These are phyloP conservation scores for Crossaster papposus DNA, from an alignment of 53 echinoderm and acorn worm genomes.

Conservation along the genomic window DNA sequence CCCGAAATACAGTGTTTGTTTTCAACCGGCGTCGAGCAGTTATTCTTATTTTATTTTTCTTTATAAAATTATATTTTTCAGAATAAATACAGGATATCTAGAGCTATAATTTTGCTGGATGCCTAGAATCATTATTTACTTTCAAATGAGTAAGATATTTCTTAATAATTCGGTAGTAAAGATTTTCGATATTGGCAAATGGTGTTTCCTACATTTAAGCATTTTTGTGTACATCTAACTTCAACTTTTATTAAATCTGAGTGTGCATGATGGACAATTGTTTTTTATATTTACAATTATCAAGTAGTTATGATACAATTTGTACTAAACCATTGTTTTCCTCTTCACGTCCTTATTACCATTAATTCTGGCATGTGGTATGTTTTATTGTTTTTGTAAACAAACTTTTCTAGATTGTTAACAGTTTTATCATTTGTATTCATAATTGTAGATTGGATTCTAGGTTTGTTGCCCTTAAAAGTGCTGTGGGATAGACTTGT, in stretches of 20 bases:
- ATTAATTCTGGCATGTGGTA: neutral
- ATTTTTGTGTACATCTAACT: neutral
- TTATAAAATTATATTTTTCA: no score
- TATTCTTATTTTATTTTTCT: no score
- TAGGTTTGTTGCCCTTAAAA: neutral
- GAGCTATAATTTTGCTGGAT: no score
- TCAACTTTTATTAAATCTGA: neutral
- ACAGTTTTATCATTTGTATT: neutral
- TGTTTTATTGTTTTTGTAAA: no score
- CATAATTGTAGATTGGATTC: neutral
- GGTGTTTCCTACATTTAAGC: no score
- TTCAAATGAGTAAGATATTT: no score
- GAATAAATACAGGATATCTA: no score
- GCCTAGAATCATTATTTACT: no score
- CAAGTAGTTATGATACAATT: neutral
- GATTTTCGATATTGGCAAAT: no score
- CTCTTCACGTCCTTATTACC: neutral
- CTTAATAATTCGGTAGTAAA: no score
- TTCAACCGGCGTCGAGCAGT: no score
- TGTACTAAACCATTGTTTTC: slow-evolving; percentile 8
- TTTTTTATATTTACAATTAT: neutral
- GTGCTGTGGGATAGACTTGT: neutral
- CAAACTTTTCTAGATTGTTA: neutral
- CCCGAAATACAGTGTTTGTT: no score
- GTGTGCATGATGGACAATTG: neutral